Evolutionary conservation across 2,888 invertebrate genomes (phyloP), one percentile per base, ranked within the genome.

Genomic region (Tenthredo mesomela): DNA sequence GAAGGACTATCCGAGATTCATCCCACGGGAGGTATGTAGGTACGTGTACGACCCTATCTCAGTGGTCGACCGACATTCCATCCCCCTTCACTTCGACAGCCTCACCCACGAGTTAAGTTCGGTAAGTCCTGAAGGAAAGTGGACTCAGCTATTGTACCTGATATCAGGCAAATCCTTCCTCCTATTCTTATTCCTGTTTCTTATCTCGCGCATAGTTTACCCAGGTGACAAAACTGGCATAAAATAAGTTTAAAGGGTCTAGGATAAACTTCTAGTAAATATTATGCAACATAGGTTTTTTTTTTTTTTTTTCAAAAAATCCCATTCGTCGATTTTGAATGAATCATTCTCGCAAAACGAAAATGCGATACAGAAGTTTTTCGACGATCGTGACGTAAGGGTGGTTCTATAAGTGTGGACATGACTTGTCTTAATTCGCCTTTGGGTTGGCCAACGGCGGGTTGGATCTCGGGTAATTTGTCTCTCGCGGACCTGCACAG

Each of bases 381-480:
- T 29, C 61, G 21, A 12, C 18, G 33, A 33, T 33, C 21, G 43
- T 21, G 71, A 73, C n/a, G 71, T 73, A 21, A 73, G 43, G n/a
- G 43, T 25, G 18, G 47, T 43, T 43, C 47, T 75, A 37, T 77
- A 37, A 80, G 61, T 6, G 58, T 40, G 61, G 37, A 80, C 37
- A 29, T 40, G 37, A 9, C 21, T 80, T 40, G 80, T 80, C 80
- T 61, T 58, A 80, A 80, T 80, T 80, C 80, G 33, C 4, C n/a
- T 47, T 67, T 25, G 67, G 29, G 40, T 50, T 58, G 78, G 78
- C 33, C 58, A n/a, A n/a, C 9, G 54, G 33, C n/a, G 54, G 33
- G 21, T 67, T 29, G 88, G 87, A 89, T 89, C 88, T 88, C 87
- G 86, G 88, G 88, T 87, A 89, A 89, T 89, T 89, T 89, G 89